Conservation (phyloP, 2,888 invertebrate genomes). For the Leptinotarsa tumamoca region DNA sequence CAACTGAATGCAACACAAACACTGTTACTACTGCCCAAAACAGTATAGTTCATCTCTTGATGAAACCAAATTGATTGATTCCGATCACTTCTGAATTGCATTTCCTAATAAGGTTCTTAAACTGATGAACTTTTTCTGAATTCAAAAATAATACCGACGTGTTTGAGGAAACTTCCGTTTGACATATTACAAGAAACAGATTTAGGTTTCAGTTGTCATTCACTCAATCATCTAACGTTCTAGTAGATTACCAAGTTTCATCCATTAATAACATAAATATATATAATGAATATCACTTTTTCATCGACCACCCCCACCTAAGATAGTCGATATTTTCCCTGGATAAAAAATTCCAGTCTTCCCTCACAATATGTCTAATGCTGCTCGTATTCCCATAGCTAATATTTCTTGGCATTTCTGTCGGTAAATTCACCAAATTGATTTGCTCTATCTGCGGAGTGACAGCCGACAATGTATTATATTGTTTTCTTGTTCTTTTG, state of each 20-base stretch:
- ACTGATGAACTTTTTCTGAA: no score
- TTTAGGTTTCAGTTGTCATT: not conserved
- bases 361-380: conserved; percentile 45
- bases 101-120: no score
- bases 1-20: no score
- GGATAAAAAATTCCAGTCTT: conserved; percentile 32
- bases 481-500: conserved; percentile 58
- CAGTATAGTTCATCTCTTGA: no score
- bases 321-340: conserved; percentile 14
- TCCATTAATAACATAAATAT: not conserved
- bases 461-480: conserved; percentile 59
- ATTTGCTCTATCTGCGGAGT: conserved; percentile 56
- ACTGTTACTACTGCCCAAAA: no score
- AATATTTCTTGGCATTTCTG: conserved; percentile 48
- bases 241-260: not conserved
- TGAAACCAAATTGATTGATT: no score
- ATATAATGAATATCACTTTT: conserved; percentile 20
- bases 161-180: no score
- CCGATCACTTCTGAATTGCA: no score
- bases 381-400: conserved; percentile 45
- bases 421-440: conserved; percentile 57
- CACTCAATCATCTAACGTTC: not conserved
- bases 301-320: conserved; percentile 15
- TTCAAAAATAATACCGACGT: no score
- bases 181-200: no score